Conservation (phyloP, 2,797 vertebrate genomes). For the Cyclura pinguis region DNA sequence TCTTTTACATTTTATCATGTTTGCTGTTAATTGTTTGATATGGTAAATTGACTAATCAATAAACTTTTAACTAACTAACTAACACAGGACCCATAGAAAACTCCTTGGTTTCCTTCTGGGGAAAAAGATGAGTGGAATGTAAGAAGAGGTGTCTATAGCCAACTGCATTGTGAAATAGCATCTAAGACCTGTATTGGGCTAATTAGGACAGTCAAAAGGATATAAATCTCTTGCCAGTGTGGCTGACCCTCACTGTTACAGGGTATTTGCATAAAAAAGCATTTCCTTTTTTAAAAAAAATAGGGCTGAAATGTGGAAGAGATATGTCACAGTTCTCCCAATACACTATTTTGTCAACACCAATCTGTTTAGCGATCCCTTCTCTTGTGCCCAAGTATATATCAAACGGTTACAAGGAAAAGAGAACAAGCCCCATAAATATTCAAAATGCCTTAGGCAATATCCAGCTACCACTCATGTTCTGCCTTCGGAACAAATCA, state of each 20-base stretch:
- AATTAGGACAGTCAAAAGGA: too few relatives aligned
- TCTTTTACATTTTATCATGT: too few relatives aligned
- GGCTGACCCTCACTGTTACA: too few relatives aligned
- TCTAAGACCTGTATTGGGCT: too few relatives aligned
- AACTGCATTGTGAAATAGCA: neutral
- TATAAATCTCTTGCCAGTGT: too few relatives aligned
- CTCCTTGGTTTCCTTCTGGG: neutral
- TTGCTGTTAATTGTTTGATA: too few relatives aligned
- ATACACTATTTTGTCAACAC: neutral
- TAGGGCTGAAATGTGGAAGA: neutral
- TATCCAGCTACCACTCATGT: neutral
- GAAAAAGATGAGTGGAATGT: neutral
- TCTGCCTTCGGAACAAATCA: neutral
- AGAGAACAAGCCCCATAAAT: neutral
- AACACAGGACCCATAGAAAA: too few relatives aligned
- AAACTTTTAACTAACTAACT: too few relatives aligned
- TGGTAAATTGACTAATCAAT: too few relatives aligned
- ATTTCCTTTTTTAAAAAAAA: neutral
- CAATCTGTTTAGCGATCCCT: neutral
- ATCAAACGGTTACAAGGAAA: neutral
- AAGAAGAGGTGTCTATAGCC: neutral
- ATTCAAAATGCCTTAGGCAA: neutral
- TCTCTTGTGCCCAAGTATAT: neutral
- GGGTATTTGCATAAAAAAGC: too few relatives aligned
- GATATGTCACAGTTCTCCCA: neutral